These are phyloP conservation scores for Drosophila phalerata DNA, from an alignment of 2,888 invertebrate genomes.

Conservation along the genomic window DNA sequence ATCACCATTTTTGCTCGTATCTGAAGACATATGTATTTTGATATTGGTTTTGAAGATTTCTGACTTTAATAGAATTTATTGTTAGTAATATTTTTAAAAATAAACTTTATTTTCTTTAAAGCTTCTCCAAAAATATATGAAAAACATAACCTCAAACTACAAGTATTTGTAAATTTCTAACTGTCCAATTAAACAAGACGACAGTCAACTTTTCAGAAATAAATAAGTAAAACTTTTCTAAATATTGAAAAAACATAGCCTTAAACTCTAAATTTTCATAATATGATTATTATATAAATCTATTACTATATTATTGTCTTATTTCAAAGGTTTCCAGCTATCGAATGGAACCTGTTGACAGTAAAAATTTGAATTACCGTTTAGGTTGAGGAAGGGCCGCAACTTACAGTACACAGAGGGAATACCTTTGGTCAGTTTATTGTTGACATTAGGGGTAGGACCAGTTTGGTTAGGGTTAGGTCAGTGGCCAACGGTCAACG, in stretches of 20 bases:
- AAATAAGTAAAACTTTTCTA: too few species aligned
- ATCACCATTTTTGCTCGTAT: too few species aligned
- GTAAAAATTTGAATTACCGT: conserved; percentile 14
- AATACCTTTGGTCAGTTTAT: conserved; percentile 10
- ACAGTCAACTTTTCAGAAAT: too few species aligned
- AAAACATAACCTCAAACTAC: background rate
- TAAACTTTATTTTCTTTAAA: background rate
- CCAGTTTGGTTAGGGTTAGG: conserved; percentile 40
- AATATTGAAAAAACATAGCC: too few species aligned
- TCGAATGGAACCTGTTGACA: conserved; percentile 20
- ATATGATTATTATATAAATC: too few species aligned
- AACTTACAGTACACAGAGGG: conserved; percentile 13
- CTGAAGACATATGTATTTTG: too few species aligned
- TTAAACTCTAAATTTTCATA: too few species aligned
- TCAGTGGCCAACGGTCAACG: conserved; percentile 31
- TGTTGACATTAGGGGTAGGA: conserved; percentile 37
- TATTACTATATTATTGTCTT: too few species aligned
- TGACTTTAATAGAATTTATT: too few species aligned
- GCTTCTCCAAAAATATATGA: background rate
- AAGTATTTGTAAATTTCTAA: background rate
- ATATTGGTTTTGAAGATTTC: too few species aligned
- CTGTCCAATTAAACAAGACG: background rate
- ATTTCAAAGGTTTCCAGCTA: background rate
- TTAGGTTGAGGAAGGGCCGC: conserved; percentile 16
- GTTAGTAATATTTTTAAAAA: too few species aligned